A percentile compares a stretch with the other conserved stretches of the same genome.
Evolutionary conservation across 2,113 vertebrate genomes (phyloP).

Genomic region (Passerina amoena): DNA sequence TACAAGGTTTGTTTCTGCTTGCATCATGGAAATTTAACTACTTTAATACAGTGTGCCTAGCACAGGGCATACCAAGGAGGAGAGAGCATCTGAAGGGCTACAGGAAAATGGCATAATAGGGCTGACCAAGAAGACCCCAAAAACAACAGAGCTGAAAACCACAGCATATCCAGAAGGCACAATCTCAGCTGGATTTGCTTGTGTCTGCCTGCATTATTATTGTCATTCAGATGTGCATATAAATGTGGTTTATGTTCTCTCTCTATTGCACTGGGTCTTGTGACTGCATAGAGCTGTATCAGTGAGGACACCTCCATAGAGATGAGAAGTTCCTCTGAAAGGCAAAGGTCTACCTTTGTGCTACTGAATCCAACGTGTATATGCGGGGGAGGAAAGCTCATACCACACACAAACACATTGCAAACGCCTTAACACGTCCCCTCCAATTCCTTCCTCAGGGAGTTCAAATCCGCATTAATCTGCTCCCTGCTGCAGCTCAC

Average conservation of each 20-base stretch:
- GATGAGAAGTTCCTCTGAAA: neutral
- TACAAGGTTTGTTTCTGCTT: neutral
- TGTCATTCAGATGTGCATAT: neutral
- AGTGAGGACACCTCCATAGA: accelerated
- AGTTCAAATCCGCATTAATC: neutral
- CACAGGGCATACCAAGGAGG: neutral
- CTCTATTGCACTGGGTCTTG: neutral
- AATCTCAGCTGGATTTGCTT: neutral
- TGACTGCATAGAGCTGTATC: neutral
- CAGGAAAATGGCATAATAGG: neutral
- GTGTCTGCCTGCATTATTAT: neutral
- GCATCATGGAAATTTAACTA: neutral
- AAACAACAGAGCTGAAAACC: neutral
- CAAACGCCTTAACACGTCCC: neutral
- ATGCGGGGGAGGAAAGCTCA: neutral
- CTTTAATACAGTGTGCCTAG: neutral
- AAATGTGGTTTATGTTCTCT: neutral
- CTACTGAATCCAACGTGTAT: neutral
- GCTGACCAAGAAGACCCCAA: neutral
- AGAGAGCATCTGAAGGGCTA: neutral
- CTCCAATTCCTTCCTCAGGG: neutral
- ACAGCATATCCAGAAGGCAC: neutral
- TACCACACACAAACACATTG: neutral
- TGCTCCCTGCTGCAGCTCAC: neutral
- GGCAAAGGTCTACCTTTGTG: neutral